A percentile compares a stretch with the other conserved stretches of the same genome.
Conservation (phyloP, 2,113 vertebrate species). For the Tragelaphus imberbis region DNA sequence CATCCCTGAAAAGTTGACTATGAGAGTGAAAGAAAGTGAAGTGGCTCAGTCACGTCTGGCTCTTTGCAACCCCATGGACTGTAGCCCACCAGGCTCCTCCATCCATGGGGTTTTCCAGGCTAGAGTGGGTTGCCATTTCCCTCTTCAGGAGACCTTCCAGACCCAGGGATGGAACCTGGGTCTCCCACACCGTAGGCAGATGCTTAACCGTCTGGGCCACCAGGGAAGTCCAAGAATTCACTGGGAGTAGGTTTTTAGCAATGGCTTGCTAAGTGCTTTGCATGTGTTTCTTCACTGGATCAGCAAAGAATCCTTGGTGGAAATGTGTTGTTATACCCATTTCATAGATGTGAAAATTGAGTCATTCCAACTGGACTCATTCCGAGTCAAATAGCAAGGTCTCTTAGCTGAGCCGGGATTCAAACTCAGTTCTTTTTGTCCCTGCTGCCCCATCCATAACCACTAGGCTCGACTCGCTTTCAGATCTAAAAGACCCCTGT, state of each 20-base stretch:
- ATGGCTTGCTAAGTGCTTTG: background rate
- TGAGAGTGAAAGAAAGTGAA: background rate
- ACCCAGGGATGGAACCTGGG: background rate
- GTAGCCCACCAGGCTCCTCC: background rate
- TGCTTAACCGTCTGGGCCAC: background rate
- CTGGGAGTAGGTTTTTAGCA: accelerated
- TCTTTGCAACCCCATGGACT: background rate
- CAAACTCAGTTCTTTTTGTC: background rate
- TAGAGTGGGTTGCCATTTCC: background rate
- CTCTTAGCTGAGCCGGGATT: background rate
- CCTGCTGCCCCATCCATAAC: background rate
- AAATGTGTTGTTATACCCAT: background rate
- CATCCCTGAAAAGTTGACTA: background rate
- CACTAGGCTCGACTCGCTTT: accelerated
- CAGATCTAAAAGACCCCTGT: background rate
- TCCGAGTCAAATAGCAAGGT: background rate
- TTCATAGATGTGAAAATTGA: background rate
- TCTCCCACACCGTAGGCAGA: background rate
- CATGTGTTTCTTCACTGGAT: background rate
- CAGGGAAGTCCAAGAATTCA: background rate
- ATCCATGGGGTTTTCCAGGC: background rate
- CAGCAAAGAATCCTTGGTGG: background rate
- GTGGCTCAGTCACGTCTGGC: accelerated
- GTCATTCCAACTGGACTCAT: background rate
- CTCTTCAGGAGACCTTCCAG: background rate